A percentile compares a stretch with the other conserved stretches of the same genome.
These are phyloP conservation scores for Ifrita kowaldi DNA, from an alignment of 2,113 vertebrate species.

Conservation along the genomic window DNA sequence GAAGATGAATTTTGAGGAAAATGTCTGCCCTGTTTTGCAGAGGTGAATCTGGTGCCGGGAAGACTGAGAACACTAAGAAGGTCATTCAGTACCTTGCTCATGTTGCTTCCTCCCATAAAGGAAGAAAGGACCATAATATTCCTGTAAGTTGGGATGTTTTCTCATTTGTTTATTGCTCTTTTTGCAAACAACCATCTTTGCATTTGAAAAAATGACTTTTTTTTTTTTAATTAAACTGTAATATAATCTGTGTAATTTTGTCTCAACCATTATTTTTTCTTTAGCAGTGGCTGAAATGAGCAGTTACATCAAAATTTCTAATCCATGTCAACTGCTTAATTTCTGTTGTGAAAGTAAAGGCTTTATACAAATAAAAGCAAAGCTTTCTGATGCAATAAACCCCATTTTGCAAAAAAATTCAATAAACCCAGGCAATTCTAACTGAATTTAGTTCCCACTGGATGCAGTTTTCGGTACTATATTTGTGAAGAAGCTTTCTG, in stretches of 20 bases:
- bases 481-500: background rate
- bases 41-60: slow-evolving; percentile 97
- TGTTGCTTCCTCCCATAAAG: slow-evolving; percentile 97
- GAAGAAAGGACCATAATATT: slow-evolving; percentile 95
- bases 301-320: background rate
- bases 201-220: background rate
- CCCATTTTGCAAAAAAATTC: background rate
- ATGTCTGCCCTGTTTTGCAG: slow-evolving; percentile 69
- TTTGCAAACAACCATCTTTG: background rate
- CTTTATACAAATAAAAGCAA: background rate
- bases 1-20: background rate
- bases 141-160: slow-evolving; percentile 83
- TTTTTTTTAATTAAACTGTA: background rate
- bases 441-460: background rate
- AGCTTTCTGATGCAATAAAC: background rate
- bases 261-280: background rate
- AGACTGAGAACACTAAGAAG: slow-evolving; percentile 98
- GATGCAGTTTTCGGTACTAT: background rate
- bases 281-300: background rate
- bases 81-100: slow-evolving; percentile 98
- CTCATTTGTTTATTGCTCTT: background rate
- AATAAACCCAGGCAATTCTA: background rate
- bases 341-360: background rate
- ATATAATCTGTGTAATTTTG: background rate
- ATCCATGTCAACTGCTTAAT: background rate